Base-by-base conservation (phyloP, 2,888 invertebrate species). In the Eristalinus aeneus region DNA sequence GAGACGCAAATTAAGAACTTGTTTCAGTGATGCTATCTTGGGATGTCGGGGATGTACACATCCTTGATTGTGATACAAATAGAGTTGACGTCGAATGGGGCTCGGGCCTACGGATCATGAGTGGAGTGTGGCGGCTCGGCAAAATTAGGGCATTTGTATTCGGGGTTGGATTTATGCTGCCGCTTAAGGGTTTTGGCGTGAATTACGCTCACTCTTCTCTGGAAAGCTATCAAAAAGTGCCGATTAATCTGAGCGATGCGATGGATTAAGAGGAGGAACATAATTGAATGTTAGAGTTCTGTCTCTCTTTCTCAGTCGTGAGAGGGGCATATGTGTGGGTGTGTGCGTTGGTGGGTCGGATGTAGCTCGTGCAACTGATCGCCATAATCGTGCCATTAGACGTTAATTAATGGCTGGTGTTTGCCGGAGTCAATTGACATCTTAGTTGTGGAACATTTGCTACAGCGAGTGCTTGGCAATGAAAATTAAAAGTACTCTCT, bases 71-170 rank as follows among this genome's bases (percentile, higher is more conserved):
- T 56, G 77, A 74, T 86, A 86, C 82, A 86, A 82, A 86, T 81
- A 86, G 77, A 78, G 74, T 78, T 82, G 77, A 71, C 74, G 77
- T 76, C 69, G 61, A 65, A 23, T 56, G 31, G 36, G 39, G 8
- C 16, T 39, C 34, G 10, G 27, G 12, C 27, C 61, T 39, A n/a
- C 31, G 10, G 34, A 5, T 16, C 10, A n/a, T 11, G n/a, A n/a
- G 53, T 36, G 54, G 56, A 22, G 23, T 22, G 23, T 56, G 56
- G 12, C 6, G 56, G 23, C 56, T 77, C 60, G 65, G 23, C 32
- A 73, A 82, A 86, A 86, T 86, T 86, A 86, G 86, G 82, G 74
- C 82, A 86, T 86, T 86, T 86, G 82, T 86, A 86, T 86, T 86
- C 86, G 86, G 71, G 74, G 53, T 46, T 78, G 86, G 82, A 86